Base-by-base conservation (phyloP, 2,888 invertebrate genomes). In the Thera obeliscata region DNA sequence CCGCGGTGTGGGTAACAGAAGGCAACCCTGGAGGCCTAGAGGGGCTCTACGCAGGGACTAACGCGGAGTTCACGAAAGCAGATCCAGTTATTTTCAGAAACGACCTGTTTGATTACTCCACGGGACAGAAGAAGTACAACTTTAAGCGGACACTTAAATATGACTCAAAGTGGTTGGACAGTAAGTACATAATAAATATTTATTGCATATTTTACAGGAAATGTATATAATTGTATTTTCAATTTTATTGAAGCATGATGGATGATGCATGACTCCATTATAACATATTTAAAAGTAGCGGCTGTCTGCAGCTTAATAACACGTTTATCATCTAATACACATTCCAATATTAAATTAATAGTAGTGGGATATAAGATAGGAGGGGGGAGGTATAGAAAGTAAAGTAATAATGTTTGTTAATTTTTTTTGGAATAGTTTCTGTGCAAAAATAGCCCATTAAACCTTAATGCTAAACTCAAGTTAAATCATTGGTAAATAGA, bases 81-180 rank as follows among this genome's bases (percentile, higher is more conserved):
- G 96, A 96, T 83, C 95, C 96, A 11, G 95, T 96, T 73, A 96
- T 96, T 81, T 96, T 96, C 82, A 92, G 96, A 38, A 95, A 95
- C 67, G 95, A 96, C 80, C 93, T 96, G 58, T 95, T 94, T 79
- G 95, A 95, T 82, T 90, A 93, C 77, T 90, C 94, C 46, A 95
- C 95, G 61, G 95, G 95, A 62, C 93, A 94, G 77, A 94, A 95
- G 81, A 92, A 94, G 78, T 95, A 94, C 79, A 94, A 94, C 75
- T 96, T 95, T 81, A 95, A 96, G 81, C 88, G 96, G 68, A 96
- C 96, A 12, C 87, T 96, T 77, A 95, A 96, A 85, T 96, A 96
- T 76, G 96, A 96, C 84, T 95, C 95, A 38, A 96, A 96, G 82
- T 96, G 96, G 96, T 91, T 96, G 68, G 96, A 96, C 84, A 96